Evolutionary conservation across 2,113 vertebrate genomes (phyloP), one percentile per base, ranked within the genome.

Genomic region (Onychostoma macrolepis): DNA sequence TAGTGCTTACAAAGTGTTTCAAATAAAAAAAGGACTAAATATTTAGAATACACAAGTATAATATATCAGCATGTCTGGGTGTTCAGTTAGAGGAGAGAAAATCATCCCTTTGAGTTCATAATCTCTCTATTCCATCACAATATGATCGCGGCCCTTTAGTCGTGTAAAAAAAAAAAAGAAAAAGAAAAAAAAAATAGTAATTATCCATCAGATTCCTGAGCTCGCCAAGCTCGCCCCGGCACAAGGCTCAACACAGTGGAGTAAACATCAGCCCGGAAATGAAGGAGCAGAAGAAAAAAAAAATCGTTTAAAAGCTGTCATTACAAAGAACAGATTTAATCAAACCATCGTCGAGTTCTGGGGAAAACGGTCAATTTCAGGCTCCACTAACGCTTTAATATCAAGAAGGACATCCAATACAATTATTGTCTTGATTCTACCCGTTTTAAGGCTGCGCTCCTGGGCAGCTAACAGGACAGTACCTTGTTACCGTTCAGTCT

Each of bases 371-470:
- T 84, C 90, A 92, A 89, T 94, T 53, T 93, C 91, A 93, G 92
- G 89, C 93, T 94, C 91, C 93, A 93, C 90, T 88, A 88, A 95
- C 92, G 93, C 91, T 94, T 94, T 94, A 94, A 94, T 95, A 90
- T 90, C 92, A 90, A 93, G 69, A 89, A 88, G 90, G 91, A 94
- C 94, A 94, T 94, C 94, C 93, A 95, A 94, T 94, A 95, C 94
- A 95, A 93, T 94, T 94, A 91, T 94, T 92, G 93, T 94, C 91
- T 94, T 94, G 93, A 92, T 94, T 90, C 93, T 95, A 95, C 94
- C 95, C 93, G 94, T 95, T 94, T 95, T 94, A 93, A 94, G 90
- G 91, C 93, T 91, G 87, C 92, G 89, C 7, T 38, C 87, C 85
- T 80, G 78, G 90, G 93, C 83, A 91, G 94, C 93, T 91, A 93